Percentiles rank a stretch among this genome's conserved stretches.
Conservation (phyloP, 2,113 vertebrate species). For the Menura novaehollandiae region DNA sequence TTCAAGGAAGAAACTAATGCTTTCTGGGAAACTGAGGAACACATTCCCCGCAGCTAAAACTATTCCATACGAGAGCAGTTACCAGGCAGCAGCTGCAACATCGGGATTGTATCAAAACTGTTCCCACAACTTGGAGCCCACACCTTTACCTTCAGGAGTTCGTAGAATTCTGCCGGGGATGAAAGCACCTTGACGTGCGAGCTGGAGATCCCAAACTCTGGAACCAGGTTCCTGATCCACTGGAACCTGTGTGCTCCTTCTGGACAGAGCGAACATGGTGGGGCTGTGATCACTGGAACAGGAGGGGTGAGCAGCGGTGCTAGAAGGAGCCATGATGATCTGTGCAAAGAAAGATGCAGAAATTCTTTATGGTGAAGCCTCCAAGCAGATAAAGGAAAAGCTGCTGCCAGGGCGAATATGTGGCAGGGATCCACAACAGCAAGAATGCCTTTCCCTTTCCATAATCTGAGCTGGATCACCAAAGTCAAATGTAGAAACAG, state of each 20-base stretch:
- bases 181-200: conserved; percentile 81
- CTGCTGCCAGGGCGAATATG: background rate
- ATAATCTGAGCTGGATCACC: background rate
- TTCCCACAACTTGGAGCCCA: background rate
- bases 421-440: background rate
- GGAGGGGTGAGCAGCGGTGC: conserved; percentile 85
- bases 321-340: conserved; percentile 89
- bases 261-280: conserved; percentile 72
- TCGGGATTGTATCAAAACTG: background rate
- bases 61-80: background rate
- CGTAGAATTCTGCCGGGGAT: conserved; percentile 90
- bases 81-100: background rate
- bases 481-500: background rate
- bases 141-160: conserved; percentile 87
- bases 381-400: background rate
- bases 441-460: background rate
- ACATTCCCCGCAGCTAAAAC: background rate
- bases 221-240: conserved; percentile 91
- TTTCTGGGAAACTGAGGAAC: background rate
- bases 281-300: conserved; percentile 66
- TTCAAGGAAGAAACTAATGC: background rate
- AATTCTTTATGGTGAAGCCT: background rate
- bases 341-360: conserved; percentile 48
- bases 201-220: conserved; percentile 88
- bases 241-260: conserved; percentile 80